These are phyloP conservation scores for Bradysia coprophila DNA, from an alignment of 1,140 invertebrate genomes.

Conservation along the genomic window DNA sequence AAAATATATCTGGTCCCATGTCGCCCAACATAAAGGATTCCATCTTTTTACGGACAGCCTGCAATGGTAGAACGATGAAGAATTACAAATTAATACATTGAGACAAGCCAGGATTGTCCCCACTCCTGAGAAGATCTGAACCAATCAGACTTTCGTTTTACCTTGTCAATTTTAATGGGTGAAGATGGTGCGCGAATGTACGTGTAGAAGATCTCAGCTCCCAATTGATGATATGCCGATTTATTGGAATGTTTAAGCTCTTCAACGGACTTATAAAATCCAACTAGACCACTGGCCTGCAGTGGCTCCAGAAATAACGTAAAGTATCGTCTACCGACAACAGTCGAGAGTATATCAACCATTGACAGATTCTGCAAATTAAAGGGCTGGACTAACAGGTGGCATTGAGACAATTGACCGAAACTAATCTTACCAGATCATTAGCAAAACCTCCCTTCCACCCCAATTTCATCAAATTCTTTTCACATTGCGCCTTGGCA, in stretches of 20 bases:
- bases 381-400: neutral
- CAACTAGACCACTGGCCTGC: conserved; percentile 57
- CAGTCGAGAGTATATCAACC: conserved; percentile 44
- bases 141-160: too few relatives aligned
- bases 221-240: conserved; percentile 67
- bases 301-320: conserved; percentile 64
- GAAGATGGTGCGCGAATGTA: conserved; percentile 61
- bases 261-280: conserved; percentile 78
- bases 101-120: too few relatives aligned
- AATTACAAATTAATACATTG: conserved; percentile 6
- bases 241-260: conserved; percentile 53
- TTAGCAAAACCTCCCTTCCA: conserved; percentile 57
- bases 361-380: conserved; percentile 32
- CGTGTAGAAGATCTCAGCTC: conserved; percentile 76
- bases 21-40: conserved; percentile 72
- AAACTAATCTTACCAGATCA: conserved; percentile 14
- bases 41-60: conserved; percentile 48
- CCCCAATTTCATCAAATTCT: conserved; percentile 51
- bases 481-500: conserved; percentile 69
- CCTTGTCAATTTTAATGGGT: conserved; percentile 60
- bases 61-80: conserved; percentile 9
- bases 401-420: neutral
- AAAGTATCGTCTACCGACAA: conserved; percentile 50
- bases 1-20: conserved; percentile 69
- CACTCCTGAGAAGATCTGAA: too few relatives aligned